Conservation (phyloP, 2,797 vertebrate genomes). For the Hyperoplus immaculatus region DNA sequence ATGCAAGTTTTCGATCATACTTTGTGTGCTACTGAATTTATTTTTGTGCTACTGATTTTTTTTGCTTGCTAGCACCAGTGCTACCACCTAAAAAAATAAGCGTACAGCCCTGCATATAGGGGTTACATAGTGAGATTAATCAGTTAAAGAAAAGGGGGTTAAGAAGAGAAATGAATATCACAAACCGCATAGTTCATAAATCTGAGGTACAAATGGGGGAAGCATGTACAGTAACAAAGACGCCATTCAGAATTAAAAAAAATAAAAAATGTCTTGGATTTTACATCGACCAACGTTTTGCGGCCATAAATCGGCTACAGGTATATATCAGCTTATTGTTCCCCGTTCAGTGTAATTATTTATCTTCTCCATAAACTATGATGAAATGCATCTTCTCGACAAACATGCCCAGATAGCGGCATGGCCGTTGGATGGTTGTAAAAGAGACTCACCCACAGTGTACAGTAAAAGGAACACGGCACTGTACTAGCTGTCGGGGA, state of each 20-base stretch:
- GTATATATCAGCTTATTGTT: not conserved
- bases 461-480: not conserved
- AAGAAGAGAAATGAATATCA: constrained; percentile 66
- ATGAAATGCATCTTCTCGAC: not conserved
- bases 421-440: not conserved
- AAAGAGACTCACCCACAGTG: not conserved
- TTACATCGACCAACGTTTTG: constrained; percentile 15
- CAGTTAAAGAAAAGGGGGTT: constrained; percentile 67
- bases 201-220: constrained; percentile 58
- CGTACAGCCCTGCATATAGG: no score
- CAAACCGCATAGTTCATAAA: constrained; percentile 73
- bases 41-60: no score
- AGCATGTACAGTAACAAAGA: constrained; percentile 57
- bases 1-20: no score
- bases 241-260: constrained; percentile 53
- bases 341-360: not conserved
- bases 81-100: no score
- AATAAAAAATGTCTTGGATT: not conserved
- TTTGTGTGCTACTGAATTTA: no score
- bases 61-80: no score
- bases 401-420: not conserved
- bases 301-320: not conserved
- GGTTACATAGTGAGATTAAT: constrained; percentile 74
- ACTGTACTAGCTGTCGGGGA: not conserved
- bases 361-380: not conserved